Base-by-base conservation (phyloP, 2,888 invertebrate genomes). In the Odontocolon sp. region DNA sequence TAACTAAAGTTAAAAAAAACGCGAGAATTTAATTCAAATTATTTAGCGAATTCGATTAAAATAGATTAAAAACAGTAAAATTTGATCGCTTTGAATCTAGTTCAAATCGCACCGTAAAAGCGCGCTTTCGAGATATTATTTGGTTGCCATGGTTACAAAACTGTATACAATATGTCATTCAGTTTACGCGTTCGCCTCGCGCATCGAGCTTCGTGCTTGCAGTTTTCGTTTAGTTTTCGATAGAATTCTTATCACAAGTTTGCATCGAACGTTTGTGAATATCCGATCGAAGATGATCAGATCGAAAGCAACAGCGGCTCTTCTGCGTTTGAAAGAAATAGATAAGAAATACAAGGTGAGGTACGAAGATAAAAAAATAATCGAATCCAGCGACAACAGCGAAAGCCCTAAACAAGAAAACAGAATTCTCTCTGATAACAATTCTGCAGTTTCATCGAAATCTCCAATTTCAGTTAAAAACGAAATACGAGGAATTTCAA, bases 291-390 rank as follows among this genome's bases (percentile, higher is more conserved):
- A 64, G 23, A 88, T 87, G 86, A 80, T 84, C 61, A 71, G 73
- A 2, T 88, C 87, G 0, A 88, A 85, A 76, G 85, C 87, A 16
- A 82, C 83, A 1, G 86, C 84, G 2, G 88, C 85, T 36, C 77
- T 89, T 31, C 63, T 80, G 71, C 82, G 85, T 2, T 59, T 89
- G 4, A 86, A 85, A 33, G 87, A 89, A 75, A 88, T 89, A 16
- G 88, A 89, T 56, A 79, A 81, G 28, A 89, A 89, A 69, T 89
- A 88, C 56, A 88, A 83, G 67, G 67, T 75, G 2, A 84, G 82
- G 45, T 63, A 73, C 63, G 33, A 73, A 14, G 59, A 80, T 16
- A 14, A 80, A 77, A 23, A 61, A 23, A n/a, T 80, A 26, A 33
- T 63, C 28, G 33, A 31, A 6, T 71, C 72, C 8, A 78, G 81